These are phyloP conservation scores for Chlorops oryzae DNA, from an alignment of 1,140 invertebrate genomes.

Conservation along the genomic window DNA sequence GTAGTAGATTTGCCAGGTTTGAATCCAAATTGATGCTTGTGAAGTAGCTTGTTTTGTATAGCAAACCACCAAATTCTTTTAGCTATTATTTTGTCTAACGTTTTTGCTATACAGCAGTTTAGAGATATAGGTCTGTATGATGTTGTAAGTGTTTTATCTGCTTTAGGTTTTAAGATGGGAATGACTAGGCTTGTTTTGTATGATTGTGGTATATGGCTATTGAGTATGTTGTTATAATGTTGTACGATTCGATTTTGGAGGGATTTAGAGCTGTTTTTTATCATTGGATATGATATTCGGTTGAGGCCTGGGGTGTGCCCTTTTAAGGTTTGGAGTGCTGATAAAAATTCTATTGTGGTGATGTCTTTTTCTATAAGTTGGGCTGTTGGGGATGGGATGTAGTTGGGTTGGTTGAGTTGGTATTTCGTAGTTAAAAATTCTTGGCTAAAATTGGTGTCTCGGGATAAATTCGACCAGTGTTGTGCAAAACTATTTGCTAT, in stretches of 20 bases:
- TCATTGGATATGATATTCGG: slow-evolving; percentile 14
- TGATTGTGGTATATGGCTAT: not conserved
- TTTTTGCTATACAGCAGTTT: slow-evolving; percentile 10
- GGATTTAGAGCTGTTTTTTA: slow-evolving; percentile 8
- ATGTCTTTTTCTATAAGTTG: slow-evolving; percentile 9
- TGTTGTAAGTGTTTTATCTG: not conserved
- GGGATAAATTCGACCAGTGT: slow-evolving; percentile 2
- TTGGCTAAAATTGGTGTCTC: slow-evolving; percentile 1
- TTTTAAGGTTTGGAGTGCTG: slow-evolving; percentile 16
- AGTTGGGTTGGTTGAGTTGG: not conserved
- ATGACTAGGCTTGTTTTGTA: slow-evolving; percentile 5
- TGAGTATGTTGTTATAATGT: slow-evolving; percentile 10
- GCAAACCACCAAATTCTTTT: slow-evolving; percentile 15
- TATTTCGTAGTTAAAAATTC: not conserved
- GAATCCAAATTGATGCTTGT: slow-evolving; percentile 7
- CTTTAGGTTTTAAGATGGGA: slow-evolving; percentile 8
- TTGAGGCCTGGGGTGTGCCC: slow-evolving; percentile 16
- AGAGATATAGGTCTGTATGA: slow-evolving; percentile 14
- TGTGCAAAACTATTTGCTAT: slow-evolving; percentile 4
- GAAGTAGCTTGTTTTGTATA: slow-evolving; percentile 11
- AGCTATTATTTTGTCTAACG: slow-evolving; percentile 9
- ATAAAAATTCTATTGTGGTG: slow-evolving; percentile 8
- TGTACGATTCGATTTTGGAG: slow-evolving; percentile 15
- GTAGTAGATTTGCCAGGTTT: slow-evolving; percentile 3
- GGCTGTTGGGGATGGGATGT: not conserved